Evolutionary conservation across 2,888 invertebrate species (phyloP).

Genomic region (Caenorhabditis sp.): DNA sequence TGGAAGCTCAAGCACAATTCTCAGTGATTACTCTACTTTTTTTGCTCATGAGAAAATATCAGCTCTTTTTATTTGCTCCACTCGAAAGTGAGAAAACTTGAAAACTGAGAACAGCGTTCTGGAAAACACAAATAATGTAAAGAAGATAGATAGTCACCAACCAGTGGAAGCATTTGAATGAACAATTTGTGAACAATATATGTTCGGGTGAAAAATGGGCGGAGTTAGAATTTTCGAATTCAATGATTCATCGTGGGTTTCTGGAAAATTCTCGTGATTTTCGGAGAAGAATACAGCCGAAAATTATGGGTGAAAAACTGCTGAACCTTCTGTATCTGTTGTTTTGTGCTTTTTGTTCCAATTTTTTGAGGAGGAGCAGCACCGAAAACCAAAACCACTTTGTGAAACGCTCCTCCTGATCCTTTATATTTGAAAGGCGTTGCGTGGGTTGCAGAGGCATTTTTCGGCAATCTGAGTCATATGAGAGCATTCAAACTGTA

Average conservation of each 20-base stretch:
- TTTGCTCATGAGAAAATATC: too few relatives aligned
- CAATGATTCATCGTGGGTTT: background rate
- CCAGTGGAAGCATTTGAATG: background rate
- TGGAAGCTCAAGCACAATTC: too few relatives aligned
- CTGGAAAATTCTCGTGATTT: background rate
- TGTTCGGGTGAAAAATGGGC: background rate
- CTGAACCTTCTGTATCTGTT: background rate
- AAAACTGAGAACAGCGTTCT: background rate
- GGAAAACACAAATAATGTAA: background rate
- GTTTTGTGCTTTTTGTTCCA: background rate
- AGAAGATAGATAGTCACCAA: background rate
- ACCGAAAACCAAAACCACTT: background rate
- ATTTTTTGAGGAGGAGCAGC: background rate
- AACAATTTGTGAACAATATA: background rate
- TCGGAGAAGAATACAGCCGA: too few relatives aligned
- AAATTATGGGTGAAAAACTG: too few relatives aligned
- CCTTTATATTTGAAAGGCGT: background rate
- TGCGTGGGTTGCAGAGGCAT: constrained; percentile 7
- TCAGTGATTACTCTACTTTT: too few relatives aligned
- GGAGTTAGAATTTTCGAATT: background rate
- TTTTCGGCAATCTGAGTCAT: constrained; percentile 17
- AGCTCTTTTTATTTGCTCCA: too few relatives aligned
- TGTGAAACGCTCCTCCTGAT: background rate
- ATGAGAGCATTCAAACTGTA: background rate
- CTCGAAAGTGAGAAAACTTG: too few relatives aligned